phyloP scores from a whole-genome alignment of 2,797 vertebrate genomes.

The Notolabrus celidotus region DNA sequence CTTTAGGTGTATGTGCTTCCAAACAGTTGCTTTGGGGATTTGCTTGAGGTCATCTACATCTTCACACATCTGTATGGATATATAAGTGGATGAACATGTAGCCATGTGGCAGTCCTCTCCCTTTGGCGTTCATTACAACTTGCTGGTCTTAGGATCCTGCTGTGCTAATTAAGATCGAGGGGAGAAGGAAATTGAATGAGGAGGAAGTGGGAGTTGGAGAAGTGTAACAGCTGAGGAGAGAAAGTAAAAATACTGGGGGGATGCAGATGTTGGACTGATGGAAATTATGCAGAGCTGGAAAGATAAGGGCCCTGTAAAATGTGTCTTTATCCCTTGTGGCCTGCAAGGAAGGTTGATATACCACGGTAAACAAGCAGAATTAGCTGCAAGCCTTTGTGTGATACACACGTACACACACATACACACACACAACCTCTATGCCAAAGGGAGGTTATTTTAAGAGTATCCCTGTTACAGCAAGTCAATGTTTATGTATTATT shows the following conservation, averaged over 20 bases:
- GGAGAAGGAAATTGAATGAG: conserved; percentile 9
- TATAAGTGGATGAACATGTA: conserved; percentile 6
- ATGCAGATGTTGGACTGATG: conserved; percentile 30
- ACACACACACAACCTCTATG: background rate
- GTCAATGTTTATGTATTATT: conserved; percentile 1
- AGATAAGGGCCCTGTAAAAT: conserved; percentile 32
- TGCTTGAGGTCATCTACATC: background rate
- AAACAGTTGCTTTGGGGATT: background rate
- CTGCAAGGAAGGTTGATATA: conserved; percentile 20
- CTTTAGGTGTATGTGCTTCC: background rate
- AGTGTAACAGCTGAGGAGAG: conserved; percentile 14
- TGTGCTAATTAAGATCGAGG: conserved; percentile 61
- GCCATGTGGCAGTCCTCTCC: conserved; percentile 17
- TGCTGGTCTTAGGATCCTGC: conserved; percentile 22
- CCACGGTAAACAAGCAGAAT: conserved; percentile 44
- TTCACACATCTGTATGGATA: conserved; percentile 6
- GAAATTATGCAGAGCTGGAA: conserved; percentile 28
- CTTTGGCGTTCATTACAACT: conserved; percentile 48
- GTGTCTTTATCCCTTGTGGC: conserved; percentile 35
- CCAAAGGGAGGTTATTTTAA: conserved; percentile 9
- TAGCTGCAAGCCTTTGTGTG: conserved; percentile 34
- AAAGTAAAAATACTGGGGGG: conserved; percentile 11
- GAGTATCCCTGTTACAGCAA: conserved; percentile 10
- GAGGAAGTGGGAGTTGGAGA: conserved; percentile 8
- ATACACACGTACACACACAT: background rate